phyloP scores from a whole-genome alignment of 2,888 invertebrate species.

The Geophilus truncorum region DNA sequence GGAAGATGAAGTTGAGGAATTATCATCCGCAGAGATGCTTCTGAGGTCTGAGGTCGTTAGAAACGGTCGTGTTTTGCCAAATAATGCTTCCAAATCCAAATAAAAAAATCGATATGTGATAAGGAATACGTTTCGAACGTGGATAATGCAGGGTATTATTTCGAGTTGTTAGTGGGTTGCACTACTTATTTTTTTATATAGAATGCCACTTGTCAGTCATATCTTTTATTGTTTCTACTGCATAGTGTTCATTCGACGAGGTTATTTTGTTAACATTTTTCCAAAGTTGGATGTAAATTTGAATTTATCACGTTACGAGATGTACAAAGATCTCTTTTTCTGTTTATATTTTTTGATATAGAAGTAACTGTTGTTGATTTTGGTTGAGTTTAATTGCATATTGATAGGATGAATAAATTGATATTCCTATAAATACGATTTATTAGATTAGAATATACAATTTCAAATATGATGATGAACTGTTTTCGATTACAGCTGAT shows the following conservation, averaged over 20 bases:
- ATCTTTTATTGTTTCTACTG: not conserved
- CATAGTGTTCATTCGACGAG: not conserved
- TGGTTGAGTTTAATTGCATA: not conserved
- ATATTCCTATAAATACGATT: not conserved
- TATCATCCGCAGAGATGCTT: not conserved
- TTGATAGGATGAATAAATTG: not conserved
- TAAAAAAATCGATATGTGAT: slow-evolving; percentile 27
- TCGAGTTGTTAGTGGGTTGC: not conserved
- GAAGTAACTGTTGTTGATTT: not conserved
- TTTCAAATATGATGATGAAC: too few species aligned
- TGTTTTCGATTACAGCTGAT: too few species aligned
- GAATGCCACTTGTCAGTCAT: not conserved
- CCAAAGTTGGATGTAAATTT: not conserved
- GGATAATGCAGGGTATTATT: not conserved
- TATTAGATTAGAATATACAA: not conserved
- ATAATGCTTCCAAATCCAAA: not conserved
- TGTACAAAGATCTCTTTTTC: not conserved
- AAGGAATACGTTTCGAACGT: not conserved
- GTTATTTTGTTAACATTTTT: not conserved
- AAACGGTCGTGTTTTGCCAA: too few species aligned
- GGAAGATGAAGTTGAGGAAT: not conserved
- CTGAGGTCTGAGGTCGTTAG: not conserved
- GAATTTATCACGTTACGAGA: too few species aligned
- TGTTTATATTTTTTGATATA: not conserved
- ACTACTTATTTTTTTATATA: not conserved